These are phyloP conservation scores for Ardeotis arabs DNA, from an alignment of 2,113 vertebrate genomes.

Conservation along the genomic window DNA sequence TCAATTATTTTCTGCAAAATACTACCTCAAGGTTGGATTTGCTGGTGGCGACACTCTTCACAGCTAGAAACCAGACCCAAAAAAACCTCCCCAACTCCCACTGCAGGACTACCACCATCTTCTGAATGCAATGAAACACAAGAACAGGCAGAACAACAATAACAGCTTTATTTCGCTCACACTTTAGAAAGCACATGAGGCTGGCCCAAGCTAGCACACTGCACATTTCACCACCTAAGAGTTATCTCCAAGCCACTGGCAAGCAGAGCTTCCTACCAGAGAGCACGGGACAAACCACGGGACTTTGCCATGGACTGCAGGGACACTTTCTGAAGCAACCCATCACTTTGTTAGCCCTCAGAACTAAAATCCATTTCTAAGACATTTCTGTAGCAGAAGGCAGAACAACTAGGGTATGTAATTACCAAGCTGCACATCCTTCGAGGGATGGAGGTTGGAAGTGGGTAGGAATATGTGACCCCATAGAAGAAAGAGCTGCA, in stretches of 20 bases:
- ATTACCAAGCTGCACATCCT: background rate
- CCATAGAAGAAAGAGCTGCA: background rate
- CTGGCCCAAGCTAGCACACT: background rate
- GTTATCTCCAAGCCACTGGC: background rate
- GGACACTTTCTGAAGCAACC: background rate
- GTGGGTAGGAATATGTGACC: background rate
- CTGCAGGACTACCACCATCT: background rate
- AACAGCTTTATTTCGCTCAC: background rate
- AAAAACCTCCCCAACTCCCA: background rate
- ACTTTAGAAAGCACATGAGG: background rate
- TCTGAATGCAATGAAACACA: rapidly evolving
- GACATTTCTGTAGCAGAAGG: background rate
- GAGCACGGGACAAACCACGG: rapidly evolving
- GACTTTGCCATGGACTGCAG: background rate
- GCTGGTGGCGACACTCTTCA: background rate
- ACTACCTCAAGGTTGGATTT: background rate
- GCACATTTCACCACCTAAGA: background rate
- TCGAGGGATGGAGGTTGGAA: background rate
- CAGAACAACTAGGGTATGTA: background rate
- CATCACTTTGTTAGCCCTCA: background rate
- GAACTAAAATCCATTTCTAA: background rate
- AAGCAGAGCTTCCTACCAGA: background rate
- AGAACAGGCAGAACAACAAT: background rate
- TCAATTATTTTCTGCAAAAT: background rate
- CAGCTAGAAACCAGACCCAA: background rate